A percentile compares a stretch with the other conserved stretches of the same genome.
Conservation (phyloP, 2,113 vertebrate species). For the Erinaceus europaeus region DNA sequence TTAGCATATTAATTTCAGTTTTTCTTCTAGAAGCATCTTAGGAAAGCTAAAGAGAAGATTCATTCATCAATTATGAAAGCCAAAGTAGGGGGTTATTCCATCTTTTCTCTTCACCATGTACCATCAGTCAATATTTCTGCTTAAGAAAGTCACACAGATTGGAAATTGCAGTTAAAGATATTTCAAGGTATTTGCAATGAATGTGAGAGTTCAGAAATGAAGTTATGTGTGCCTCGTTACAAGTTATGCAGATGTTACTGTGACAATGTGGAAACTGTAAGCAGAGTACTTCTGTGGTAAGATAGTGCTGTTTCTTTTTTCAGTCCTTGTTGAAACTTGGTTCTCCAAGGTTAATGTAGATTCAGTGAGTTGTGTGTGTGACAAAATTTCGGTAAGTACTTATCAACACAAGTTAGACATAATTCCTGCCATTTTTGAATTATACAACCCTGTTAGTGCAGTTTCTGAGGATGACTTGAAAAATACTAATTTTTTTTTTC, state of each 20-base stretch:
- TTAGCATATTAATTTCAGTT: background rate
- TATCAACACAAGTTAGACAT: background rate
- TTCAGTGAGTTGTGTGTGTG: background rate
- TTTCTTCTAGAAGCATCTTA: background rate
- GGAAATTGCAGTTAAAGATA: background rate
- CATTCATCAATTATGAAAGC: background rate
- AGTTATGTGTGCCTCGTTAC: background rate
- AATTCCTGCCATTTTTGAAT: background rate
- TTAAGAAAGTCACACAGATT: background rate
- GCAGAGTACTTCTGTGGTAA: background rate
- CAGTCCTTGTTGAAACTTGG: background rate
- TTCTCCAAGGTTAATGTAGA: background rate
- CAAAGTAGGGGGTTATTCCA: background rate
- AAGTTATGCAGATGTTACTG: background rate
- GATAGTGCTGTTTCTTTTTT: background rate
- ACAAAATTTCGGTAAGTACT: background rate
- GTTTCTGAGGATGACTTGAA: background rate
- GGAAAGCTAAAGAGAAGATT: background rate
- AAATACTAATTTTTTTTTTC: background rate
- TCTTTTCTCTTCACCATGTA: background rate
- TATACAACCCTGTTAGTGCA: background rate
- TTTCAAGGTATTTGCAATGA: background rate
- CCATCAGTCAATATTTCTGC: background rate
- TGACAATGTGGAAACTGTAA: background rate
- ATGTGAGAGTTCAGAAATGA: background rate